Percentiles rank a stretch among this genome's conserved stretches.
Evolutionary conservation across 2,797 vertebrate species (phyloP).

Genomic region (Tamandua tetradactyla): DNA sequence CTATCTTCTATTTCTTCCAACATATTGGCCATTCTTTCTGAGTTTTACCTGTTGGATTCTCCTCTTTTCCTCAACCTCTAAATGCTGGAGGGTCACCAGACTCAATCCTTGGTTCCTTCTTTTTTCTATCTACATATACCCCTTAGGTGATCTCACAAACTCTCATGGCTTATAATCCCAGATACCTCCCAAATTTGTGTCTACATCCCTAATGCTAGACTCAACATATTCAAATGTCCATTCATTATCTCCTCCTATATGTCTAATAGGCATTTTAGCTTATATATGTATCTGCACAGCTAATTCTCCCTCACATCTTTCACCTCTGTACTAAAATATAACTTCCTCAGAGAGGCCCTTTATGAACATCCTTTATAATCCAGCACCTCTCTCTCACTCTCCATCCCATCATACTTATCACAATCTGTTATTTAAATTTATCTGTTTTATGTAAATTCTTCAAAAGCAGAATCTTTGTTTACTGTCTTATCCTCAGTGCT

Average conservation of each 20-base stretch:
- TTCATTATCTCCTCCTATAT: not conserved
- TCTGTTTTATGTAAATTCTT: not conserved
- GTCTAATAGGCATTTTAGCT: not conserved
- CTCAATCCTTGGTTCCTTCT: not conserved
- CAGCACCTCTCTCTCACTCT: not conserved
- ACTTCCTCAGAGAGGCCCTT: not conserved
- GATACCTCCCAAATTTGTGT: not conserved
- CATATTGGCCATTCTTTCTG: not conserved
- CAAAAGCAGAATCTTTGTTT: not conserved
- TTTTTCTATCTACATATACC: not conserved
- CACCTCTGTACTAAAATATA: not conserved
- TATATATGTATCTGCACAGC: not conserved
- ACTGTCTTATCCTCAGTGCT: not conserved
- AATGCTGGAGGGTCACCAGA: not conserved
- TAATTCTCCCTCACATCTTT: not conserved
- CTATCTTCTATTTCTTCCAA: not conserved
- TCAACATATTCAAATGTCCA: not conserved
- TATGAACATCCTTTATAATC: not conserved
- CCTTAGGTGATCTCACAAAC: not conserved
- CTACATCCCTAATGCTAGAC: not conserved
- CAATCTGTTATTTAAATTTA: not conserved
- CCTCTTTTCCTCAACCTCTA: not conserved
- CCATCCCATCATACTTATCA: not conserved
- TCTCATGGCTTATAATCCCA: not conserved
- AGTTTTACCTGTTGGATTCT: not conserved